These are phyloP conservation scores for Drosophila villosipedis DNA, from an alignment of 2,888 invertebrate genomes.

Conservation along the genomic window DNA sequence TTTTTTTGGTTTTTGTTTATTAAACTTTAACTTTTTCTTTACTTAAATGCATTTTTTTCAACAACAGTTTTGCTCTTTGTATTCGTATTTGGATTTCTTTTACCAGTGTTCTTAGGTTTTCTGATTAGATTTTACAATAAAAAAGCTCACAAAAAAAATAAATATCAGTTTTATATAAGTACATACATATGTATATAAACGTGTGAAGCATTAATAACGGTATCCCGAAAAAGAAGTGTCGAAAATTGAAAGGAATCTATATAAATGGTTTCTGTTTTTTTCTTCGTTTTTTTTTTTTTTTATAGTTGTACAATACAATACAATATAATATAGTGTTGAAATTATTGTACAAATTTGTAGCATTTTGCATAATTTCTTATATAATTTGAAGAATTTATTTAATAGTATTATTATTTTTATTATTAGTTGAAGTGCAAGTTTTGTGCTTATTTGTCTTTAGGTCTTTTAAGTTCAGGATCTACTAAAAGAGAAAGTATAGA, in stretches of 20 bases:
- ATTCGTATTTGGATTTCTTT: slow-evolving; percentile 22
- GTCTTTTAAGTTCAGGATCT: slow-evolving; percentile 39
- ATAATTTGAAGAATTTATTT: slow-evolving; percentile 20
- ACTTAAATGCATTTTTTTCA: slow-evolving; percentile 70
- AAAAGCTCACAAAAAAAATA: slow-evolving; percentile 57
- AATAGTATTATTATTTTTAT: slow-evolving; percentile 16
- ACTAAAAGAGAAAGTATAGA: slow-evolving; percentile 34
- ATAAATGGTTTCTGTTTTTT: slow-evolving; percentile 20
- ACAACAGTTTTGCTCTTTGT: slow-evolving; percentile 62
- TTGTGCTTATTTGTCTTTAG: slow-evolving; percentile 46
- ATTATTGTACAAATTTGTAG: slow-evolving; percentile 71
- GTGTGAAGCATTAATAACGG: slow-evolving; percentile 46
- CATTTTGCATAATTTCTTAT: slow-evolving; percentile 48
- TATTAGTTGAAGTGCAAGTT: slow-evolving; percentile 45
- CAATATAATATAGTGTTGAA: slow-evolving; percentile 40
- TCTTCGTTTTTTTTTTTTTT: not conserved
- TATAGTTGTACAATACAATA: slow-evolving; percentile 34
- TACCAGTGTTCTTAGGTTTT: slow-evolving; percentile 15
- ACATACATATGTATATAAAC: slow-evolving; percentile 33
- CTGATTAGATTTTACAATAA: slow-evolving; percentile 50
- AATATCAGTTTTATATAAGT: slow-evolving; percentile 10
- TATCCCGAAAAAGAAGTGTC: slow-evolving; percentile 41
- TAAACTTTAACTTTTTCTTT: slow-evolving; percentile 44
- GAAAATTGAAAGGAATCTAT: slow-evolving; percentile 50
- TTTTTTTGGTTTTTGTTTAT: slow-evolving; percentile 31